Evolutionary conservation across 2,888 invertebrate species (phyloP), one percentile per base, ranked within the genome.

Genomic region (Sturmia bella): DNA sequence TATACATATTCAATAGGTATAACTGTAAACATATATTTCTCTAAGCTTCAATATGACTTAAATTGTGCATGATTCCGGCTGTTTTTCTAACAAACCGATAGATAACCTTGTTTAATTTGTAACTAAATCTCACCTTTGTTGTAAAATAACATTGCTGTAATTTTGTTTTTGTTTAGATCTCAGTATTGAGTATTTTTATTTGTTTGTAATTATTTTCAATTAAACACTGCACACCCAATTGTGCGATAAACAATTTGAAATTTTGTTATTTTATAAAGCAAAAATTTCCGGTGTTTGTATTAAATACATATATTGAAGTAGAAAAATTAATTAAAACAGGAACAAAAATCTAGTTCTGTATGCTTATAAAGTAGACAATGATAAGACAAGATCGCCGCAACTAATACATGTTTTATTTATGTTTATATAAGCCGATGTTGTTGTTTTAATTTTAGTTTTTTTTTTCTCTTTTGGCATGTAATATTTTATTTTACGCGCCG

Each of bases 101-200:
- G 19, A 63, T 66, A 66, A 72, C 48, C 37, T 72, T 77, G 17
- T 64, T 48, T 57, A 66, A 37, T 57, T 43, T 48, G 24, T 43
- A 50, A 45, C 57, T 52, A 43, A 17, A 59, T 78, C 78, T 78
- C 72, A 78, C 78, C 78, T 78, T 66, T 78, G 64, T 78, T 78
- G 45, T 59, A 72, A 32, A 64, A n/a, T 15, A 66, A 59, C 78
- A 78, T 78, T 52, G 52, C 39, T 48, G n/a, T 72, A 24, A 19
- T 50, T 56, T 11, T 39, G 24, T 54, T 48, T 57, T 50, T 74
- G 15, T 52, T 59, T 66, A 17, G 64, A 43, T 15, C 15, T 52
- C n/a, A 32, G 39, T 77, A 54, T 19, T 32, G 45, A 4, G 6
- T 27, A 27, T 27, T 27, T 27, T 27, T 43, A 37, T 61, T 72